Percentiles rank a stretch among this genome's conserved stretches.
phyloP scores from a whole-genome alignment of 2,113 vertebrate species.

The Bubalus kerabau region DNA sequence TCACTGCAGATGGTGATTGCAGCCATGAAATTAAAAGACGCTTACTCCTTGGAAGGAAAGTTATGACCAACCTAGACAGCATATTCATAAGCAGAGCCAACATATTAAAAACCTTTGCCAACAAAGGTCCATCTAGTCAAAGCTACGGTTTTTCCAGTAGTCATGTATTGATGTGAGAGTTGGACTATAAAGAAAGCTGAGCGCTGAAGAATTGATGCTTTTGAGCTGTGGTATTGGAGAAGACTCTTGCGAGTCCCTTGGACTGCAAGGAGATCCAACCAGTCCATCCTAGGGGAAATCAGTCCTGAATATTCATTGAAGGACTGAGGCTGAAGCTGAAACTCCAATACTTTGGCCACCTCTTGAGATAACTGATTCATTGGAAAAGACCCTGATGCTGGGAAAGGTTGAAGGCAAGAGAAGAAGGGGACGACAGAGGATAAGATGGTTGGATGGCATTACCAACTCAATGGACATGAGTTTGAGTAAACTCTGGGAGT shows the following conservation, averaged over 20 bases:
- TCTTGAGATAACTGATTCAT: not conserved
- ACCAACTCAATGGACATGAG: not conserved
- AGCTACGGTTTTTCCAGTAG: not conserved
- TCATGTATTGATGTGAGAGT: not conserved
- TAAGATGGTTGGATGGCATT: not conserved
- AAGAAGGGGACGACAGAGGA: not conserved
- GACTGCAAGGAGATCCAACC: not conserved
- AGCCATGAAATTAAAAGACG: not conserved
- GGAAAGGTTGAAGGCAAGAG: not conserved
- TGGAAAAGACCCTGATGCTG: not conserved
- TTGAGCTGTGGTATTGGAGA: not conserved
- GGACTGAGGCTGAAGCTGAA: not conserved
- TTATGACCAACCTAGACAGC: not conserved
- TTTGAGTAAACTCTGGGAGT: not conserved
- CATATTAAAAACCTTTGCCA: not conserved
- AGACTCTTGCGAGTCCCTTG: not conserved
- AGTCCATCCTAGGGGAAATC: not conserved
- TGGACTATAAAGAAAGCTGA: not conserved
- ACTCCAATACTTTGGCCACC: not conserved
- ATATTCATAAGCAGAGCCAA: not conserved
- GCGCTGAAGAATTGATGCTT: accelerated
- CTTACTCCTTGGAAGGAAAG: not conserved
- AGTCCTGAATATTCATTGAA: not conserved
- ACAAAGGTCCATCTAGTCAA: not conserved
- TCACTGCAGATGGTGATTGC: not conserved